Conservation (phyloP, 2,113 vertebrate genomes). For the Toxostoma redivivum region DNA sequence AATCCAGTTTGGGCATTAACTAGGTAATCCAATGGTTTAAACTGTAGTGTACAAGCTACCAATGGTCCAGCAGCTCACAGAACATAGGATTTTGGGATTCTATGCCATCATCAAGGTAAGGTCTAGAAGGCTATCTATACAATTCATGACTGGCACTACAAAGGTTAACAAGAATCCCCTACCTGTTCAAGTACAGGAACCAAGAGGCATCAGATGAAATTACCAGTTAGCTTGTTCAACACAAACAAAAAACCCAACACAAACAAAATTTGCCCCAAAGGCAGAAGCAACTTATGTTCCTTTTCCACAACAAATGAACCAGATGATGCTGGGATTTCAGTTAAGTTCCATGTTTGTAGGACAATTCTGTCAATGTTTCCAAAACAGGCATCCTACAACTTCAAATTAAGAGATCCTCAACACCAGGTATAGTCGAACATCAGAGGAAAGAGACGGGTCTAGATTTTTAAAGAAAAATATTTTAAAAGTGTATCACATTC, state of each 20-base stretch:
- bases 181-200: background rate
- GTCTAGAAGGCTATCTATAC: background rate
- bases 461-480: background rate
- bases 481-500: background rate
- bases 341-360: background rate
- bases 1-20: accelerated
- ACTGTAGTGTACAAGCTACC: background rate
- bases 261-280: too few relatives aligned
- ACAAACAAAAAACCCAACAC: background rate
- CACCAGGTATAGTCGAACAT: accelerated
- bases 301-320: background rate
- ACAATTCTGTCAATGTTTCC: background rate
- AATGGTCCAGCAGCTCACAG: background rate
- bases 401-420: background rate
- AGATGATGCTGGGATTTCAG: background rate
- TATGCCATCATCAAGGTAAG: background rate
- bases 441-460: background rate
- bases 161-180: background rate
- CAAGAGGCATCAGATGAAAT: background rate
- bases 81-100: background rate
- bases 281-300: background rate
- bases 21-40: background rate
- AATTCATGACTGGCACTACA: background rate
- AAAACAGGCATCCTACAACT: background rate
- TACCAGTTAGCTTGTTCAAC: background rate